phyloP scores from a whole-genome alignment of 2,888 invertebrate species.

The Ptychoptera albimana region DNA sequence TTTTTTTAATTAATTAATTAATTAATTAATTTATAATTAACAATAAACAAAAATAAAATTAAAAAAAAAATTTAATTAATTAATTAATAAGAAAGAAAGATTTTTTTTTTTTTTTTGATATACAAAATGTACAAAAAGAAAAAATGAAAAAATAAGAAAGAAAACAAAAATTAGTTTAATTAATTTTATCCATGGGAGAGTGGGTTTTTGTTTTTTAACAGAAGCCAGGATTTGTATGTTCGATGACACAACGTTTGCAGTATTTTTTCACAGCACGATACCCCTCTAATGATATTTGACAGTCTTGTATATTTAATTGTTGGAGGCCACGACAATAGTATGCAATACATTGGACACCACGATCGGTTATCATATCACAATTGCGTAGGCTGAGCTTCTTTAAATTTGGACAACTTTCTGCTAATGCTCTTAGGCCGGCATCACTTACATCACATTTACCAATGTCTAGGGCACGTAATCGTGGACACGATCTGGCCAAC shows the following conservation, averaged over 20 bases:
- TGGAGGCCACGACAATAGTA: constrained; percentile 80
- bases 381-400: constrained; percentile 79
- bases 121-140: too few relatives aligned
- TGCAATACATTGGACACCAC: constrained; percentile 74
- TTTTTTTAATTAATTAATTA: too few relatives aligned
- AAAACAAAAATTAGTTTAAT: too few relatives aligned
- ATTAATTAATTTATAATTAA: too few relatives aligned
- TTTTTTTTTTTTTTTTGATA: too few relatives aligned
- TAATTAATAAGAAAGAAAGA: too few relatives aligned
- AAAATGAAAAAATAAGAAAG: too few relatives aligned
- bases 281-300: constrained; percentile 75
- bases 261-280: constrained; percentile 84
- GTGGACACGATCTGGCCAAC: constrained; percentile 69
- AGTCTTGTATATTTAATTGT: constrained; percentile 86
- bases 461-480: constrained; percentile 73
- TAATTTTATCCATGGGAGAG: not conserved
- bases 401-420: constrained; percentile 78
- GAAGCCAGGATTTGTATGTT: constrained; percentile 90
- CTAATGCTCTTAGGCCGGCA: constrained; percentile 68
- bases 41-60: too few relatives aligned
- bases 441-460: constrained; percentile 91
- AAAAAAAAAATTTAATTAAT: too few relatives aligned
- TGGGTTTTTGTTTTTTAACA: too few relatives aligned
- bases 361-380: constrained; percentile 81
- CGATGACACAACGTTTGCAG: constrained; percentile 83